A percentile compares a stretch with the other conserved stretches of the same genome.
These are phyloP conservation scores for Symphodus melops DNA, from an alignment of 2,113 vertebrate species.

Conservation along the genomic window DNA sequence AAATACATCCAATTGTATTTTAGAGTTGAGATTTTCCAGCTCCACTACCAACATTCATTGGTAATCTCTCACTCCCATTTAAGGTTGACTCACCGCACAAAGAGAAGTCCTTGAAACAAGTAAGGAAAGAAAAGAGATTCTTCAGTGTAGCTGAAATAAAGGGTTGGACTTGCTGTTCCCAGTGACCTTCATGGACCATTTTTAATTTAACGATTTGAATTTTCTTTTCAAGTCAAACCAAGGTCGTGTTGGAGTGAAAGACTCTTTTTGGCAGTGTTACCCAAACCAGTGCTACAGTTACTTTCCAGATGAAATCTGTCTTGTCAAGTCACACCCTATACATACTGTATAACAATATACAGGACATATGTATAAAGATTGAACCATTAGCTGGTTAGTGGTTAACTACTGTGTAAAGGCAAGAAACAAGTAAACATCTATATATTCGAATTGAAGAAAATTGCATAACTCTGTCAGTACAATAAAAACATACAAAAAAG, in stretches of 20 bases:
- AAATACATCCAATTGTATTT: slow-evolving; percentile 29
- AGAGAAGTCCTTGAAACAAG: slow-evolving; percentile 22
- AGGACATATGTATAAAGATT: too few species aligned
- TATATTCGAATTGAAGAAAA: too few species aligned
- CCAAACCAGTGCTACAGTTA: not conserved
- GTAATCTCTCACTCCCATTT: not conserved
- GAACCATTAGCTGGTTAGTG: too few species aligned
- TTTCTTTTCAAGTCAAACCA: not conserved
- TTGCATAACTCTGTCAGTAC: too few species aligned
- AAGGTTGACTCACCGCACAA: not conserved
- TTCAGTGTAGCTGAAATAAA: not conserved
- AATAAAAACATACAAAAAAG: too few species aligned
- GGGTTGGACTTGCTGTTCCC: not conserved
- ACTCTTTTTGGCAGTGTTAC: not conserved
- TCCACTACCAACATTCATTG: not conserved
- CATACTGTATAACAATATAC: too few species aligned
- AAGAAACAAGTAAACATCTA: too few species aligned
- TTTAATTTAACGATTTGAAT: not conserved
- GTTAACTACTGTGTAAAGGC: too few species aligned
- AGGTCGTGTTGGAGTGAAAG: not conserved
- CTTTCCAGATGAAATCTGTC: too few species aligned
- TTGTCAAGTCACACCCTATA: too few species aligned
- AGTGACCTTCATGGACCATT: not conserved
- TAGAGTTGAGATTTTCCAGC: slow-evolving; percentile 14
- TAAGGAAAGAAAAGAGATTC: not conserved